Conservation (phyloP, 2,113 vertebrate genomes). For the Ceratotherium simum region DNA sequence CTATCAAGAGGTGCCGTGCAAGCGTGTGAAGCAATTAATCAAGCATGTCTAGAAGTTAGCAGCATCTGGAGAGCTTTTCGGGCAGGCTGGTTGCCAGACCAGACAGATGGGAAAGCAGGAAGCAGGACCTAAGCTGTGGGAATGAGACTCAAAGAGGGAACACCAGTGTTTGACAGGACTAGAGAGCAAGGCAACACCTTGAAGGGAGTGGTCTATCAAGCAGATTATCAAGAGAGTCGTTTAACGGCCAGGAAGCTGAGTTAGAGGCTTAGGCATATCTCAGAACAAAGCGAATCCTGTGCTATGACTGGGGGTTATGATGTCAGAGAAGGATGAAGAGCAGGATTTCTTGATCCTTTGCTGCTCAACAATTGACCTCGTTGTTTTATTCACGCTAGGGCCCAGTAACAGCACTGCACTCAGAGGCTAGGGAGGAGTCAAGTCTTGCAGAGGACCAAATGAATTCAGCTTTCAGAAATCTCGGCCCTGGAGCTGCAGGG, state of each 20-base stretch:
- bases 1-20: not conserved
- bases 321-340: not conserved
- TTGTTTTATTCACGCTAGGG: not conserved
- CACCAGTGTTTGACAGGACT: not conserved
- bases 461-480: not conserved
- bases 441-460: not conserved
- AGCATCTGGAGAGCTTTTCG: not conserved
- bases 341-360: not conserved
- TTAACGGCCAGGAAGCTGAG: not conserved
- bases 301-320: not conserved
- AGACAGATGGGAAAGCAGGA: not conserved
- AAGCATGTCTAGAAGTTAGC: not conserved
- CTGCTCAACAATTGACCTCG: not conserved
- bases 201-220: not conserved
- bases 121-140: not conserved
- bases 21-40: not conserved
- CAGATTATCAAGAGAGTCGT: not conserved
- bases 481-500: not conserved
- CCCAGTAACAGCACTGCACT: not conserved
- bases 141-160: not conserved
- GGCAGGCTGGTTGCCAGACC: not conserved
- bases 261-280: not conserved
- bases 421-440: not conserved
- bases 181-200: not conserved
- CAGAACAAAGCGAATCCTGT: not conserved